A percentile compares a stretch with the other conserved stretches of the same genome.
phyloP scores from a whole-genome alignment of 2,888 invertebrate species.

The Alcis repandata region DNA sequence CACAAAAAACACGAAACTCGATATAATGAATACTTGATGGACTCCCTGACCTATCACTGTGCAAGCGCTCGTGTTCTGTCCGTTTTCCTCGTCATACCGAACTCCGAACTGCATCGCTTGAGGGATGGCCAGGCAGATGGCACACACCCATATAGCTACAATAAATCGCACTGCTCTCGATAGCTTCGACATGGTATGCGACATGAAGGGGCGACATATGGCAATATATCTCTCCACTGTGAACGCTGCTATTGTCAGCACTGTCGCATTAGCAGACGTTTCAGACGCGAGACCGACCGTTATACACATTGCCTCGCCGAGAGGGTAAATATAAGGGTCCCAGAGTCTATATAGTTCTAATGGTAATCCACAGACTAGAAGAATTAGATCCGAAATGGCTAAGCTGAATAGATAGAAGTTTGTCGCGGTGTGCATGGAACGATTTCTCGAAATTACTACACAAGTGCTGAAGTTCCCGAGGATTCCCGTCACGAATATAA shows the following conservation, averaged over 20 bases:
- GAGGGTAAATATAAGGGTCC: slow-evolving; percentile 90
- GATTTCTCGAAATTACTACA: slow-evolving; percentile 91
- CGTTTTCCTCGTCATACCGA: slow-evolving; percentile 80
- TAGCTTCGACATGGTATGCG: slow-evolving; percentile 94
- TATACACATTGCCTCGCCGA: slow-evolving; percentile 93
- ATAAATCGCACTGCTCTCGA: slow-evolving; percentile 93
- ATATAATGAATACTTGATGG: slow-evolving; percentile 92
- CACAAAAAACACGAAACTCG: slow-evolving; percentile 93
- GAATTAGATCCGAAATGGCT: slow-evolving; percentile 91
- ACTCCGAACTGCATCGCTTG: slow-evolving; percentile 94
- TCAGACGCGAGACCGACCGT: slow-evolving; percentile 92
- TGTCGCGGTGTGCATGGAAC: slow-evolving; percentile 94
- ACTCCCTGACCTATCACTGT: slow-evolving; percentile 87
- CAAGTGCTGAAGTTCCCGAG: slow-evolving; percentile 93
- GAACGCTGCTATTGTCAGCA: slow-evolving; percentile 95
- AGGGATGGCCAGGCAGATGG: slow-evolving; percentile 91
- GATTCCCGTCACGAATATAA: slow-evolving; percentile 91
- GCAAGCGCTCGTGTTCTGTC: slow-evolving; percentile 83
- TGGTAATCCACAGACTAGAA: slow-evolving; percentile 92
- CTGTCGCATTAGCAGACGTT: slow-evolving; percentile 94
- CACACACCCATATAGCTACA: slow-evolving; percentile 92
- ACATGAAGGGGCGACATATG: slow-evolving; percentile 94
- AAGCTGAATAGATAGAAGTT: slow-evolving; percentile 94
- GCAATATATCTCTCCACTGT: slow-evolving; percentile 96
- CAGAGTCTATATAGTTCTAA: slow-evolving; percentile 92